A percentile compares a stretch with the other conserved stretches of the same genome.
phyloP scores from a whole-genome alignment of 2,888 invertebrate species.

The Melipona bicolor region DNA sequence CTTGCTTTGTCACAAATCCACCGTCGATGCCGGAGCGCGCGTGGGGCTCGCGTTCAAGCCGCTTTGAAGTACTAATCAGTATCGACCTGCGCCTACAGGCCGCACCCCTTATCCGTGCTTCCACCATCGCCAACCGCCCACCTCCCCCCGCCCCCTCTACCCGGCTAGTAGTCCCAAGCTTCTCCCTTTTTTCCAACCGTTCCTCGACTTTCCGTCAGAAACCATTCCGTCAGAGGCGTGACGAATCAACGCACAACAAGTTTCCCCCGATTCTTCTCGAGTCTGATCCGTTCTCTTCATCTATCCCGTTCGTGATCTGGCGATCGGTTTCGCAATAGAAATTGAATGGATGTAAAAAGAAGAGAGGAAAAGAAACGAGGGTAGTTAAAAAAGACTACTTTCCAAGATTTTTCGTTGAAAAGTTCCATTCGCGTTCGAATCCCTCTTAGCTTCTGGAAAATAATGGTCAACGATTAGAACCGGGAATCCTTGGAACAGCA shows the following conservation, averaged over 20 bases:
- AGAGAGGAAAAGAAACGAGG: no score
- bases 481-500: not conserved
- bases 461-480: conserved; percentile 25
- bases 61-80: conserved; percentile 82
- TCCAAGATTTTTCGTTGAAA: no score
- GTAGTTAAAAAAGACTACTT: no score
- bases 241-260: conserved; percentile 36
- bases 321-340: not conserved
- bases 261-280: not conserved
- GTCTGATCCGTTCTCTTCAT: no score
- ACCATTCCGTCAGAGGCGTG: conserved; percentile 51
- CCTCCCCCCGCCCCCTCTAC: conserved; percentile 12
- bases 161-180: conserved; percentile 37
- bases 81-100: conserved; percentile 75
- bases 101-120: conserved; percentile 59
- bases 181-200: conserved; percentile 48
- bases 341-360: not conserved
- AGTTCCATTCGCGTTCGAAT: not conserved
- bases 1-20: conserved; percentile 64
- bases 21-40: conserved; percentile 53
- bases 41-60: conserved; percentile 61
- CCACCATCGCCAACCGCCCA: conserved; percentile 51
- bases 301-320: not conserved
- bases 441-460: not conserved
- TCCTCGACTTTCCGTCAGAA: conserved; percentile 48